Conservation (phyloP, 30 jellyfish, hydroid and myxozoan genomes). For the Hydractinia echinata region DNA sequence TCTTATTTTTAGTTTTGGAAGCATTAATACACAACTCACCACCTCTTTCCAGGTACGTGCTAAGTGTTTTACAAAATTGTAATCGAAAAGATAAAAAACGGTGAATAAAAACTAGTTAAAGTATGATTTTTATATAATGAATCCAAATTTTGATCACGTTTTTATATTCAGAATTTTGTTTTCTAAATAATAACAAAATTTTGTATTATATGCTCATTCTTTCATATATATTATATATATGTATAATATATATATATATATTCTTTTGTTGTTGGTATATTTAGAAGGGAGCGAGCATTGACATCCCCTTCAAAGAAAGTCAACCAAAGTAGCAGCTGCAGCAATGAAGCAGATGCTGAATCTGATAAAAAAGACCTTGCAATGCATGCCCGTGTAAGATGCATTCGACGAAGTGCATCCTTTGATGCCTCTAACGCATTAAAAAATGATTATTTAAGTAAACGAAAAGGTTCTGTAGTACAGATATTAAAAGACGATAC, state of each 20-base stretch:
- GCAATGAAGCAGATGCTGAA: neutral
- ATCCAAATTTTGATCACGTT: too few species aligned
- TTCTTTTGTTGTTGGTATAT: neutral
- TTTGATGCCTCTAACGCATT: neutral
- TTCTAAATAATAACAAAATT: too few species aligned
- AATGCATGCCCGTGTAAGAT: slow-evolving; percentile 9
- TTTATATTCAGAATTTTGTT: too few species aligned
- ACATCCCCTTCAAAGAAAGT: slow-evolving; percentile 3
- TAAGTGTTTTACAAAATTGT: too few species aligned
- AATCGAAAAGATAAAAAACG: too few species aligned
- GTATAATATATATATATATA: too few species aligned
- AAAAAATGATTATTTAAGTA: neutral
- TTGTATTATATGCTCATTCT: too few species aligned
- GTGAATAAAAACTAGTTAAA: too few species aligned
- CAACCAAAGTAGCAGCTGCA: slow-evolving; percentile 11
- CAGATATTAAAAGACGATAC: slow-evolving; percentile 34
- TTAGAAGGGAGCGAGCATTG: slow-evolving; percentile 9
- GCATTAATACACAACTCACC: slow-evolving; percentile 69
- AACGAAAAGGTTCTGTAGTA: slow-evolving; percentile 37
- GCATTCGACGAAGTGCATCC: slow-evolving; percentile 33
- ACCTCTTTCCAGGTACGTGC: slow-evolving; percentile 50
- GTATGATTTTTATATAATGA: too few species aligned
- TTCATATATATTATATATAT: too few species aligned
- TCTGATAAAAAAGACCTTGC: slow-evolving; percentile 2
- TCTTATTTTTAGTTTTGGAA: slow-evolving; percentile 49